Percentiles rank a stretch among this genome's conserved stretches.
These are phyloP conservation scores for Halcyon smyrnensis DNA, from an alignment of 2,797 vertebrate genomes.

Conservation along the genomic window DNA sequence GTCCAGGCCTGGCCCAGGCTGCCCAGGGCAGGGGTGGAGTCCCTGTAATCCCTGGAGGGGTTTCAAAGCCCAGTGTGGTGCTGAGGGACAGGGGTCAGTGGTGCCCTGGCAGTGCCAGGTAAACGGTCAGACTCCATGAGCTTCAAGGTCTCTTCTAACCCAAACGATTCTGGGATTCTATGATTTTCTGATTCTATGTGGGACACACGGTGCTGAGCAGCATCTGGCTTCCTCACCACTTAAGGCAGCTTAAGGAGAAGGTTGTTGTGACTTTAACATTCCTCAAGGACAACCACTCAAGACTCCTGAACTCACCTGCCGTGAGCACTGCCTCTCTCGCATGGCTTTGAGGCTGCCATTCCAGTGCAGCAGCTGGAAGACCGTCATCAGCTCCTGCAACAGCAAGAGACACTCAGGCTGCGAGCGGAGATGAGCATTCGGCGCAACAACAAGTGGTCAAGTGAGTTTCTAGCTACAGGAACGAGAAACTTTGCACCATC, in stretches of 20 bases:
- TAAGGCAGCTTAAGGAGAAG: not conserved
- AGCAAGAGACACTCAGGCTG: not conserved
- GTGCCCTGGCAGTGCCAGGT: no score
- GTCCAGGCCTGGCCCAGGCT: no score
- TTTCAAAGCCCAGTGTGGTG: no score
- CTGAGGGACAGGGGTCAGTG: no score
- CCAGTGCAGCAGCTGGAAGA: constrained; percentile 97
- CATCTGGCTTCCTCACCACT: not conserved
- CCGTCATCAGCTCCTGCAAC: constrained; percentile 95
- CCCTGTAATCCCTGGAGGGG: no score
- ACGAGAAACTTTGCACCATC: no score
- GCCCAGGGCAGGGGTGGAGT: no score
- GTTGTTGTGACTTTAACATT: rapidly evolving
- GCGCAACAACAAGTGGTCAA: not conserved
- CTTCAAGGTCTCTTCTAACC: no score
- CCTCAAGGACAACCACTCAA: not conserved
- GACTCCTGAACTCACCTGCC: constrained; percentile 83
- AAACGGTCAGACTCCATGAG: no score
- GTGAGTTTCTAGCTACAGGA: not conserved
- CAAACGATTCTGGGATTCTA: no score
- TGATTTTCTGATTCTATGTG: no score
- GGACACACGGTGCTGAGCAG: rapidly evolving
- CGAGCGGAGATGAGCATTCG: not conserved
- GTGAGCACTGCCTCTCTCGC: constrained; percentile 95
- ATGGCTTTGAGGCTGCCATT: constrained; percentile 98